phyloP scores from a whole-genome alignment of 2,797 vertebrate species.

The Thamnophis elegans region DNA sequence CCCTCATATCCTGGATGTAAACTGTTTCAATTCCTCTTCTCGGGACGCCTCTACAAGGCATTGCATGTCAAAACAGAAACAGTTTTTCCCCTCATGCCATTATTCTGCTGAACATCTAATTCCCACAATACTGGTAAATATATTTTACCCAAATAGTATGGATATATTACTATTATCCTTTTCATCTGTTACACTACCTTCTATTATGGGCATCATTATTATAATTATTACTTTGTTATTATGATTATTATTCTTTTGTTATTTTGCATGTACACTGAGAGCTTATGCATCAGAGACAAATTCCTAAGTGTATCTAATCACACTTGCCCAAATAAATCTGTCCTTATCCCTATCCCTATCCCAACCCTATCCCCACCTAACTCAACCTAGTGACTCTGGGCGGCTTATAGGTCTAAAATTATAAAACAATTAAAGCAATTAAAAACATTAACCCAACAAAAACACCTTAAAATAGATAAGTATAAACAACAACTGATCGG shows the following conservation, averaged over 20 bases:
- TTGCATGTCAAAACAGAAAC: neutral
- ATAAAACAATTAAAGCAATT: neutral
- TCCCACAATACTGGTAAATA: neutral
- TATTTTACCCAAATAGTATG: neutral
- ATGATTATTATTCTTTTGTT: no score
- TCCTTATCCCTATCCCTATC: neutral
- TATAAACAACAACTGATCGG: neutral
- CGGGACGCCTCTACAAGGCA: neutral
- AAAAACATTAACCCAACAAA: neutral
- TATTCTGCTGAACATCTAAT: neutral
- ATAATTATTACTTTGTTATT: neutral
- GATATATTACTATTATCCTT: neutral
- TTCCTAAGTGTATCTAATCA: no score
- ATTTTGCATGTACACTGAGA: no score
- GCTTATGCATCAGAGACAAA: no score
- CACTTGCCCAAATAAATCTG: no score
- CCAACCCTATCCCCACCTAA: neutral
- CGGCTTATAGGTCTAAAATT: neutral
- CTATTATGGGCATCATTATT: neutral
- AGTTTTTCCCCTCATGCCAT: neutral
- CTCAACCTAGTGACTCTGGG: neutral
- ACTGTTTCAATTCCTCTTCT: neutral
- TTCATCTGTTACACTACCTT: neutral
- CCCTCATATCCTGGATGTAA: neutral
- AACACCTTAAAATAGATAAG: neutral